These are phyloP conservation scores for Sinonovacula constricta DNA, from an alignment of 1,140 invertebrate genomes.

Conservation along the genomic window DNA sequence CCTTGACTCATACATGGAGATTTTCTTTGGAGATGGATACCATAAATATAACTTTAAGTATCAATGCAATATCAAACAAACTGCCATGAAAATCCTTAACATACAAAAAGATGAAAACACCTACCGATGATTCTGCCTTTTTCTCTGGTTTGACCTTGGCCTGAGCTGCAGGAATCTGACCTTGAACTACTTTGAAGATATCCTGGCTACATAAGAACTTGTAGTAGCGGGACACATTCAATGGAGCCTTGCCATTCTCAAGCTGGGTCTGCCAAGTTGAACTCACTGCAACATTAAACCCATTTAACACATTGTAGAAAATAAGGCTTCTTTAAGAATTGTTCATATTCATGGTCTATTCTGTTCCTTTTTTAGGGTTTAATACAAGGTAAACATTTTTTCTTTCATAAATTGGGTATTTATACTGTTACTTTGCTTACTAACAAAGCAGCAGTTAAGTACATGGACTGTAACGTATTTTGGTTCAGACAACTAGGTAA, in stretches of 20 bases:
- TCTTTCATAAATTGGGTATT: neutral
- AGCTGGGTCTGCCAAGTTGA: constrained; percentile 71
- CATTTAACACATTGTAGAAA: neutral
- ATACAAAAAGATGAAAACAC: no score
- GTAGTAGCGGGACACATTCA: constrained; percentile 86
- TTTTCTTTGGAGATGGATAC: no score
- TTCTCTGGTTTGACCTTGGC: constrained; percentile 47
- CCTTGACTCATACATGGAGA: no score
- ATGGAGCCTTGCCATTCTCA: constrained; percentile 79
- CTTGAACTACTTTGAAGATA: constrained; percentile 81
- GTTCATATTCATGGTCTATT: neutral
- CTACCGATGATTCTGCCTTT: constrained; percentile 61
- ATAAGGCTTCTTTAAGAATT: neutral
- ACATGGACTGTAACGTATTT: no score
- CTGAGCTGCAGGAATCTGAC: constrained; percentile 76
- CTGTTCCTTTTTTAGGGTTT: neutral
- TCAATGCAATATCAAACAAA: no score
- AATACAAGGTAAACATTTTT: neutral
- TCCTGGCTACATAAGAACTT: constrained; percentile 83
- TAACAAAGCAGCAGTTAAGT: no score
- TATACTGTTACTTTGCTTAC: no score
- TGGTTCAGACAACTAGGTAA: no score
- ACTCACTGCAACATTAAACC: constrained; percentile 74
- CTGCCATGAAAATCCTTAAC: no score
- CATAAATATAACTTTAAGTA: no score